Conservation (phyloP, 2,113 vertebrate species). For the Zosterops pallidus region DNA sequence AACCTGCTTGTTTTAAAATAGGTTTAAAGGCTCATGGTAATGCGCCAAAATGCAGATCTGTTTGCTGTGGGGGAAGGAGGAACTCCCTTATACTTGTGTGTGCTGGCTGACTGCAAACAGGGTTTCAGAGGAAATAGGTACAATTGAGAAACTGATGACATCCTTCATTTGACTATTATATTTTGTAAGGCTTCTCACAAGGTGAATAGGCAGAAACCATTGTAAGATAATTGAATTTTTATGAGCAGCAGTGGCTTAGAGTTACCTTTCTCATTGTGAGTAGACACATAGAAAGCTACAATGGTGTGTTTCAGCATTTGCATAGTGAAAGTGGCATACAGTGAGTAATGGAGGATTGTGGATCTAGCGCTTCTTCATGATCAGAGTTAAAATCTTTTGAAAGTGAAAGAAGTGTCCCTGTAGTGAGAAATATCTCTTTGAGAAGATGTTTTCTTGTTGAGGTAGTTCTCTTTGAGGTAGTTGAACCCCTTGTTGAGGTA, state of each 20-base stretch:
- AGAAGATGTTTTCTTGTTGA: not conserved
- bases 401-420: not conserved
- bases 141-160: not conserved
- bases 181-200: not conserved
- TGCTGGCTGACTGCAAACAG: not conserved
- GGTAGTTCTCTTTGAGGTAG: not conserved
- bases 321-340: accelerated
- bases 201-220: not conserved
- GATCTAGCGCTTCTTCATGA: not conserved
- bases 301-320: not conserved
- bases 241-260: not conserved
- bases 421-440: not conserved
- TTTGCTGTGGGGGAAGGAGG: not conserved
- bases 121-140: not conserved
- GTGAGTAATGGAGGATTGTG: not conserved
- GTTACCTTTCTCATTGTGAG: not conserved
- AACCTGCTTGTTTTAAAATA: not conserved
- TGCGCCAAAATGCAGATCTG: not conserved
- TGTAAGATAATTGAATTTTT: not conserved
- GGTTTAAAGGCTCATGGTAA: not conserved
- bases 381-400: not conserved
- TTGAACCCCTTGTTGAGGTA: not conserved
- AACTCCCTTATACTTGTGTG: not conserved
- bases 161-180: not conserved
- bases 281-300: not conserved